Base-by-base conservation (phyloP, 2,113 vertebrate species). In the Microcebus jonahi region DNA sequence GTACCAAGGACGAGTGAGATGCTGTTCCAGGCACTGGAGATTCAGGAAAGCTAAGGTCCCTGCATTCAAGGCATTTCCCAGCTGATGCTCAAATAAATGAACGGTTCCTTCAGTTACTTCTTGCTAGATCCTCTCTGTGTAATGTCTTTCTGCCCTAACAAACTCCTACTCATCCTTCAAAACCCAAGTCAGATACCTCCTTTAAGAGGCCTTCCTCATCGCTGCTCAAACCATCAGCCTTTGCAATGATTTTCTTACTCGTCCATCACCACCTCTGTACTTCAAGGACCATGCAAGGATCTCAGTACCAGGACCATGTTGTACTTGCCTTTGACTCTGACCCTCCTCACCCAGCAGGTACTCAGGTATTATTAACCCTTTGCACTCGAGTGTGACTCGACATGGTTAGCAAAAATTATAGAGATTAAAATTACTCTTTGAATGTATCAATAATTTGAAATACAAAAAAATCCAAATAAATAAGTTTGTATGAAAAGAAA, bases 151-250 rank as follows among this genome's bases (percentile, higher is more conserved):
- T 7, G 8, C 31, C n/a, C 12, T 53, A 45, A 87, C 45, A 67
- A 85, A 97, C 83, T 81, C 65, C 42, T 91, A 81, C 3, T 45
- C 48, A 88, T 36, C 79, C 80, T 63, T 86, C 53, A 86, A 91
- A 89, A 57, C 36, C 73, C 88, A 96, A 17, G 21, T 36, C 11
- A 75, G 71, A 29, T 25, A 76, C 39, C 53, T 68, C 84, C 53
- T 65, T 71, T 88, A 71, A 91, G 45, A 82, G 65, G 55, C 6
- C 45, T 25, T 80, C 65, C 39, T 67, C 27, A 18, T 57, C 13
- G 7, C 18, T 15, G 71, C 29, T 23, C 39, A 57, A 50, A 57
- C 36, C 11, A n/a, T 23, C 42, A 31, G 76, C 13, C 36, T 15
- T 5, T 25, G 31, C 59, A 42, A 31, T 55, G 65, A 67, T 2